These are phyloP conservation scores for Eupelmus urozonus DNA, from an alignment of 2,888 invertebrate genomes.

Conservation along the genomic window DNA sequence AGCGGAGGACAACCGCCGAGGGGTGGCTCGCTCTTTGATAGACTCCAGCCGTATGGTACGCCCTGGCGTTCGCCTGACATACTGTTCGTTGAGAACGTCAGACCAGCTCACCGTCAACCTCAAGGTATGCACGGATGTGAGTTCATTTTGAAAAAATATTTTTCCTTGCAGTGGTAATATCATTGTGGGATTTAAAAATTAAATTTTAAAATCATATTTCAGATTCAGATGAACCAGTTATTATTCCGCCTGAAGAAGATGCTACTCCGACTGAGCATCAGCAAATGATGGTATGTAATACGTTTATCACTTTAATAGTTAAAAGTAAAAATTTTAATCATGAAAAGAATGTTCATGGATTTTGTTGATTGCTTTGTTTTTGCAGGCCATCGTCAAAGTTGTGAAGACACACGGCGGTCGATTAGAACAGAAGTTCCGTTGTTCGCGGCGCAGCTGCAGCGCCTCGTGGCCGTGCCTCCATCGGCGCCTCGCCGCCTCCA, in stretches of 20 bases:
- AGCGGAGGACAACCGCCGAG: constrained; percentile 20
- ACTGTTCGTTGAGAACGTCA: constrained; percentile 51
- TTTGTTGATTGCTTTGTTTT: constrained; percentile 14
- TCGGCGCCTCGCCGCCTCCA: constrained; percentile 57
- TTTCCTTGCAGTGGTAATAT: neutral
- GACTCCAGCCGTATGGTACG: constrained; percentile 54
- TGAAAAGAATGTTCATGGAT: neutral
- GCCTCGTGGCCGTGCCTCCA: constrained; percentile 56
- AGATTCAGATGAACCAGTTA: constrained; percentile 59
- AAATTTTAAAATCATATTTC: constrained; percentile 1
- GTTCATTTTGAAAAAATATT: neutral
- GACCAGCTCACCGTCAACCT: constrained; percentile 54
- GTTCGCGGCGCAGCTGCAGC: constrained; percentile 53
- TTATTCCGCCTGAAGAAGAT: constrained; percentile 58
- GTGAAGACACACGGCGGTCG: constrained; percentile 55
- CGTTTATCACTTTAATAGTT: constrained; percentile 19
- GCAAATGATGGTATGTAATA: constrained; percentile 58
- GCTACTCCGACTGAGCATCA: constrained; percentile 56
- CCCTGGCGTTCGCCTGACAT: constrained; percentile 57
- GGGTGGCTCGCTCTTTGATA: constrained; percentile 39
- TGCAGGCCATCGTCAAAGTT: constrained; percentile 56
- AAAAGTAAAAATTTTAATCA: neutral
- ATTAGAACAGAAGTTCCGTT: constrained; percentile 56
- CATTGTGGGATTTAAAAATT: constrained; percentile 5
- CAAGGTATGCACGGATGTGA: constrained; percentile 37